Conservation (phyloP, 1,140 invertebrate genomes). For the Coelopa frigida region DNA sequence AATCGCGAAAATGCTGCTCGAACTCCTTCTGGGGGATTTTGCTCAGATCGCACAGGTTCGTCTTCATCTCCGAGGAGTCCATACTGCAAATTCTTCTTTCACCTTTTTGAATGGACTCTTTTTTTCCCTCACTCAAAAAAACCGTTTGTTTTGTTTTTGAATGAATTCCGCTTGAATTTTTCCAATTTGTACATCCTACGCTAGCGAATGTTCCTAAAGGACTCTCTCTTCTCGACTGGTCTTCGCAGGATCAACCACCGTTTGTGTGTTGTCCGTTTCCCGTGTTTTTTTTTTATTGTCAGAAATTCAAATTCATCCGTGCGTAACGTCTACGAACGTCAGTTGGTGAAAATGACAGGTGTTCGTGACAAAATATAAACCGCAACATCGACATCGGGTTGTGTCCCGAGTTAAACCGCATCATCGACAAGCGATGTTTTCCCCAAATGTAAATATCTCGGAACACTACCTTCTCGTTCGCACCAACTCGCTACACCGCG, state of each 20-base stretch:
- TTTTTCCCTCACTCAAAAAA: background rate
- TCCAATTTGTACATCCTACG: background rate
- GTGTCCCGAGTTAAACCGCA: too few species aligned
- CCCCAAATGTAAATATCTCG: too few species aligned
- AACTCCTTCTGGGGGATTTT: slow-evolving; percentile 27
- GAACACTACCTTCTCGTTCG: too few species aligned
- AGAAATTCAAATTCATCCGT: slow-evolving; percentile 7
- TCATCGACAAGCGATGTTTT: too few species aligned
- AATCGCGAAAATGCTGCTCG: slow-evolving; percentile 28
- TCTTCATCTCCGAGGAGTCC: background rate
- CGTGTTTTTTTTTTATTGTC: background rate
- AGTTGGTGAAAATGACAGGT: slow-evolving; percentile 4
- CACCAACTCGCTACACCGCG: too few species aligned
- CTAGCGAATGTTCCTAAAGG: too few species aligned
- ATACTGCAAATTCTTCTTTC: background rate
- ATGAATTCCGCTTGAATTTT: background rate
- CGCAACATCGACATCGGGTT: too few species aligned
- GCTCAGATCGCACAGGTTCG: slow-evolving; percentile 9
- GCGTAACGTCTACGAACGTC: slow-evolving; percentile 10
- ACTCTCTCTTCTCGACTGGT: background rate
- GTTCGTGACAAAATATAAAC: too few species aligned
- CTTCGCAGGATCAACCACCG: background rate
- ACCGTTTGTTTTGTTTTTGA: slow-evolving; percentile 1
- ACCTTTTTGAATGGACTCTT: background rate
- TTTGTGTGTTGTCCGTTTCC: background rate